Base-by-base conservation (phyloP, 2,888 invertebrate genomes). In the Drosophila fulvimacula region DNA sequence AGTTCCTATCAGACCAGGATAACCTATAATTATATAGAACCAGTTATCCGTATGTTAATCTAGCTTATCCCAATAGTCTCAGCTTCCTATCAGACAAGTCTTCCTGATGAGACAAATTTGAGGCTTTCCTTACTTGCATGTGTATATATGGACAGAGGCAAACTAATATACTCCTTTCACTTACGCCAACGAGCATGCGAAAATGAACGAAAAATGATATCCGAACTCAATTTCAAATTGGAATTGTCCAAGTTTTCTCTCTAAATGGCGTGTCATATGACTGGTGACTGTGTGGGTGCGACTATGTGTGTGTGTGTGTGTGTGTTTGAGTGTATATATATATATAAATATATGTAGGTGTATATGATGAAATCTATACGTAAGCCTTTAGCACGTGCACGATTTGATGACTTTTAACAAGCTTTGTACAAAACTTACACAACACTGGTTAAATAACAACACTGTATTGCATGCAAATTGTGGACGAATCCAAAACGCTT, bases 391-490 rank as follows among this genome's bases (percentile, higher is more conserved):
- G 70, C 51, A 68, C 27, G 59, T 65, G 34, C 41, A 66, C 32
- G 24, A 32, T 46, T 39, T 65, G 19, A 41, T 34, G 39, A 49
- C n/a, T 34, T n/a, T 17, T 6, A 19, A 41, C 32, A 48, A 51
- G 46, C 34, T 32, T 51, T 57, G 69, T 69, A 49, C 24, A 30
- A 15, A 52, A 46, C 17, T 30, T 42, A 32, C 41, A 61, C 52
- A 79, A 56, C 79, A 74, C 72, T 76, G 56, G 48, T 63, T 73
- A 42, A 32, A 21, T 21, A 52, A 17, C 36, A 46, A 70, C 70
- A 65, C 61, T 17, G 30, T 56, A 59, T 17, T 34, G 71, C 71
- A 70, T 71, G 76, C 15, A 42, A n/a, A 32, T 55, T 27, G n/a
- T 11, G 21, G 32, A 39, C 30, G 38, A 11, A 38, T 34, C 24